phyloP scores from a whole-genome alignment of 1,140 invertebrate species.

The Drosophila nebulosa region DNA sequence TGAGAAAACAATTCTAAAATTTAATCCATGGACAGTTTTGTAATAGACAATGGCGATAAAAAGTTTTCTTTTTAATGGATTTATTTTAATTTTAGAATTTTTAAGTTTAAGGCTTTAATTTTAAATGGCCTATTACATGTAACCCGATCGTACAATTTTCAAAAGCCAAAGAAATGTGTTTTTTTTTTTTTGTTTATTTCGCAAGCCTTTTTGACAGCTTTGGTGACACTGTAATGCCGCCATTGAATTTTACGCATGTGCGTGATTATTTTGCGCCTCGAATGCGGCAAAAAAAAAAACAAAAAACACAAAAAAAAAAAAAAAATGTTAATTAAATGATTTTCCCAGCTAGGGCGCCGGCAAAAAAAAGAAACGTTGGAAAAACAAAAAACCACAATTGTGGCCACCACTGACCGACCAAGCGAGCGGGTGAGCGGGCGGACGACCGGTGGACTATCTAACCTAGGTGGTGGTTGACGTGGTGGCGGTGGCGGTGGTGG shows the following conservation, averaged over 20 bases:
- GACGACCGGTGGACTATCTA: neutral
- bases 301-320: no score
- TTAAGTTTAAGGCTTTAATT: no score
- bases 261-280: constrained; percentile 77
- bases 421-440: neutral
- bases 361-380: constrained; percentile 39
- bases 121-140: no score
- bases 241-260: constrained; percentile 55
- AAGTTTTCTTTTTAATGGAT: no score
- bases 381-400: constrained; percentile 46
- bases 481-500: constrained; percentile 4
- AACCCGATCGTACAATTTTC: no score
- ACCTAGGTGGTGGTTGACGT: constrained; percentile 3
- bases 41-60: no score
- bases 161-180: no score
- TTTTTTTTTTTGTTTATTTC: no score
- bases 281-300: constrained; percentile 35
- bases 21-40: no score
- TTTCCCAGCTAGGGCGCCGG: constrained; percentile 55
- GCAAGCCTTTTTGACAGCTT: neutral
- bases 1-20: no score
- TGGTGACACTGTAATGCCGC: constrained; percentile 20
- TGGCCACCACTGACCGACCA: constrained; percentile 28
- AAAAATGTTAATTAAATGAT: constrained; percentile 78
- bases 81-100: no score